These are phyloP conservation scores for Diacarnus erythraeanus DNA, from an alignment of 37 sponge, comb jelly and placozoan genomes.

Conservation along the genomic window DNA sequence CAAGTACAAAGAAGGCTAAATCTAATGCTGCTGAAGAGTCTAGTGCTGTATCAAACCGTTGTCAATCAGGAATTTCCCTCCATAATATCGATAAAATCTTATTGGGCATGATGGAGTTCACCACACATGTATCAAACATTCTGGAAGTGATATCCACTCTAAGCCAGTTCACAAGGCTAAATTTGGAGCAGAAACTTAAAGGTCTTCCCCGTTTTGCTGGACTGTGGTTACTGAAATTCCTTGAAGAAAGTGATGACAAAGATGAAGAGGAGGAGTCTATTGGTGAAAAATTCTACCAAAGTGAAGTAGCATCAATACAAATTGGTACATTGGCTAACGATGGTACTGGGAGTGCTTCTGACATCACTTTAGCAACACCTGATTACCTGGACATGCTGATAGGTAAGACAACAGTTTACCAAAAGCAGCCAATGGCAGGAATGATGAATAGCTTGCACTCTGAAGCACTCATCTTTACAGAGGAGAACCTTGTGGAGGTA, in stretches of 20 bases:
- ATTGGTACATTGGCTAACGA: background rate
- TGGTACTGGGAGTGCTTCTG: background rate
- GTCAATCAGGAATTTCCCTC: conserved; percentile 31
- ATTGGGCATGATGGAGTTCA: conserved; percentile 28
- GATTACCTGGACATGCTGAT: conserved; percentile 26
- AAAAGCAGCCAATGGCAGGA: background rate
- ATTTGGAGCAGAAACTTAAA: background rate
- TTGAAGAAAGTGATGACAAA: background rate
- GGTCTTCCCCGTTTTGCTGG: conserved; percentile 64
- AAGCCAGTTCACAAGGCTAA: conserved; percentile 40
- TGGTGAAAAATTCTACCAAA: background rate
- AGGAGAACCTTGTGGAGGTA: conserved; percentile 11
- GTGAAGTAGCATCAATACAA: background rate
- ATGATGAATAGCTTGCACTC: background rate
- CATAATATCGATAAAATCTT: conserved; percentile 23
- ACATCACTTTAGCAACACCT: background rate
- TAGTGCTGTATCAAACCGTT: background rate
- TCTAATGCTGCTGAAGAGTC: background rate
- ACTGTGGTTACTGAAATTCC: conserved; percentile 14
- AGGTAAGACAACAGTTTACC: background rate
- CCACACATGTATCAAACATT: conserved; percentile 28
- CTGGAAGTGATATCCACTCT: conserved; percentile 50
- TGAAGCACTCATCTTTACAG: conserved; percentile 19
- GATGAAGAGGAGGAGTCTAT: background rate
- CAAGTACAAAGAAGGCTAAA: background rate